Conservation (phyloP, 2,797 vertebrate genomes). For the Anabacerthia variegaticeps region DNA sequence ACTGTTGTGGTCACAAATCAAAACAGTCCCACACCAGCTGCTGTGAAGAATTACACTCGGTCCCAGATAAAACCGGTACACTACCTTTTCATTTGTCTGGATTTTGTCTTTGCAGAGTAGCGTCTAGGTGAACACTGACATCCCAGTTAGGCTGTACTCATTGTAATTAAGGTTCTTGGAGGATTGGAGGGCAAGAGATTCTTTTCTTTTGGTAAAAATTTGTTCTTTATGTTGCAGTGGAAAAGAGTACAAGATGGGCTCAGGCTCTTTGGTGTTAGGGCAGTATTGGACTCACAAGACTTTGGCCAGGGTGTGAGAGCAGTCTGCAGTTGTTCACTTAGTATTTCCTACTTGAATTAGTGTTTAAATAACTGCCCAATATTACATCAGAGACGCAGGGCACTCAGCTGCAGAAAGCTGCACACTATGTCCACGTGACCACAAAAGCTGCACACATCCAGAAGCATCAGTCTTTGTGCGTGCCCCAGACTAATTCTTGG, state of each 20-base stretch:
- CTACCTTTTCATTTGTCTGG: neutral
- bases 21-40: neutral
- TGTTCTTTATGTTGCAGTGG: neutral
- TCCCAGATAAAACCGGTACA: neutral
- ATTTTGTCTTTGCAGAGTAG: neutral
- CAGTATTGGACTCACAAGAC: neutral
- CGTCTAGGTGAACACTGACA: neutral
- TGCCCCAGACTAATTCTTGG: neutral
- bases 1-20: neutral
- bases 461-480: accelerated
- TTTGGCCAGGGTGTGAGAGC: neutral
- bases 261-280: neutral
- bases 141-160: neutral
- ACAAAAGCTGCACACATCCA: neutral
- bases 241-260: neutral
- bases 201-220: neutral
- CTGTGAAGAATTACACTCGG: neutral
- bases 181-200: neutral
- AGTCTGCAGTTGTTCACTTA: neutral
- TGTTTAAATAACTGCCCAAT: neutral
- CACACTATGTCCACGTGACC: neutral
- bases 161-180: neutral
- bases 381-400: neutral
- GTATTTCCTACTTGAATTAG: neutral
- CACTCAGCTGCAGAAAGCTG: neutral